Evolutionary conservation across 2,888 invertebrate genomes (phyloP), one percentile per base, ranked within the genome.

Genomic region (Plagodis pulveraria): DNA sequence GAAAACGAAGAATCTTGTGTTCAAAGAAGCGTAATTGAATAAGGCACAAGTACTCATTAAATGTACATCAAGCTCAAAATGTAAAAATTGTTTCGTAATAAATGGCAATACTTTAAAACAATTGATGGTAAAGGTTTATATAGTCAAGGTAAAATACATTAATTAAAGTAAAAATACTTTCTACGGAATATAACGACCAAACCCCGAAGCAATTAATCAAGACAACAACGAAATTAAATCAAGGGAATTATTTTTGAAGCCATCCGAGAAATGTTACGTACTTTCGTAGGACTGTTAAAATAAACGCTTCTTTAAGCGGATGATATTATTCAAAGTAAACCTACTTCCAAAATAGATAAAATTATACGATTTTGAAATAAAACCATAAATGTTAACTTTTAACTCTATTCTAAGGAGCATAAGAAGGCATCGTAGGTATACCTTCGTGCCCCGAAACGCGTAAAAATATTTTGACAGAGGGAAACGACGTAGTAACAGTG

Each of bases 401-500:
- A n/a, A 60, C 52, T 56, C 32, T 60, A 56, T 49, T 11, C 32
- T 0, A 34, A n/a, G 48, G 41, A 8, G 33, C 33, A 36, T 48
- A 56, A 46, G 47, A n/a, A 11, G 36, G n/a, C 12, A 10, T 33
- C n/a, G 11, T n/a, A 44, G 11, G 42, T 42, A 12, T 6, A 41
- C 10, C 9, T 42, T 12, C 5, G 12, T 42, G 42, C 6, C 6
- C 4, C 42, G 12, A 42, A 42, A 8, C 11, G 35, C n/a, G 46
- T 58, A 56, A 57, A 68, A 66, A 70, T 62, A 65, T 63, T 71
- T 70, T 71, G 72, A 73, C 71, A 66, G 66, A 69, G 72, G 69
- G 69, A 73, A 78, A 72, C 67, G 63, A 70, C 68, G 63, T 64
- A 65, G 70, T 63, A 69, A 70, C 60, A 70, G 74, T 70, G 79